Percentiles rank a stretch among this genome's conserved stretches.
These are phyloP conservation scores for Herpetotheres cachinnans DNA, from an alignment of 2,113 vertebrate species.

Conservation along the genomic window DNA sequence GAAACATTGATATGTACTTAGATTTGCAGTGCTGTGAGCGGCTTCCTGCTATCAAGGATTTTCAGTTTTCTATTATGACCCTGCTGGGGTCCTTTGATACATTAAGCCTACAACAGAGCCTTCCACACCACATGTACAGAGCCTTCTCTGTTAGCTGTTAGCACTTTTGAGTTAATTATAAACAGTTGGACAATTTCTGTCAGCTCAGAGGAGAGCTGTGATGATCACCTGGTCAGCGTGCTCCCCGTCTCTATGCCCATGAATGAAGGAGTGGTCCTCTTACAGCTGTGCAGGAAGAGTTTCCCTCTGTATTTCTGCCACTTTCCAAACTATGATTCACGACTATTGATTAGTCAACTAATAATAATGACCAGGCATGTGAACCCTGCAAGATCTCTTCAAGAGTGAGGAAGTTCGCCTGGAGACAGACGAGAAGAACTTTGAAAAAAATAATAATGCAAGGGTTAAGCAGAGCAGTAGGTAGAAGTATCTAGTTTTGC, in stretches of 20 bases:
- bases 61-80: not conserved
- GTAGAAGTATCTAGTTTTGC: not conserved
- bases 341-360: not conserved
- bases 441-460: not conserved
- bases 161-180: not conserved
- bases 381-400: not conserved
- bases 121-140: not conserved
- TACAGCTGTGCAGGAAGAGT: not conserved
- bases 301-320: not conserved
- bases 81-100: not conserved
- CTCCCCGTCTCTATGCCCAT: no score
- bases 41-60: not conserved
- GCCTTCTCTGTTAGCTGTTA: not conserved
- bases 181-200: not conserved
- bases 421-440: not conserved
- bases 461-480: not conserved
- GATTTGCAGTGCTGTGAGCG: fast-evolving
- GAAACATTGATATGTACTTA: not conserved
- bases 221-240: not conserved
- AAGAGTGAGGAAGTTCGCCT: not conserved
- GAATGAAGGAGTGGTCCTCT: not conserved
- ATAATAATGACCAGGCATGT: not conserved
- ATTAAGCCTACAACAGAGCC: not conserved
- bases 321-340: not conserved
- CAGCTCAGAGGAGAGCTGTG: not conserved